Conservation (phyloP, 2,888 invertebrate genomes). For the Tortrix viridana region DNA sequence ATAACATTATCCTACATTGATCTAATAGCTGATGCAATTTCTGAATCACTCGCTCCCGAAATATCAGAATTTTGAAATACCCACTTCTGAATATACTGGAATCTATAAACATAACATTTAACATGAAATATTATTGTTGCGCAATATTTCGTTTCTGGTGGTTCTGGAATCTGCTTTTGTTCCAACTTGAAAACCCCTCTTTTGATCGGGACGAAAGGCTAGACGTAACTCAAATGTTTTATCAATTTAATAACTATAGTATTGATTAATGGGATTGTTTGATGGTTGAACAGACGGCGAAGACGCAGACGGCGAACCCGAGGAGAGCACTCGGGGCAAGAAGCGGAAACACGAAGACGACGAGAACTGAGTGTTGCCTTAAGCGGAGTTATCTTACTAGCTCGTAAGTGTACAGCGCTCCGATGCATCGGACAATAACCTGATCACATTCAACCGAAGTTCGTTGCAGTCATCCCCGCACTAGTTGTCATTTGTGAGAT, state of each 20-base stretch:
- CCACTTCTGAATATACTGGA: too few relatives aligned
- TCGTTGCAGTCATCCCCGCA: conserved; percentile 58
- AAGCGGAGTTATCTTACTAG: conserved; percentile 79
- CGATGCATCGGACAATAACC: conserved; percentile 81
- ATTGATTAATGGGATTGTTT: neutral
- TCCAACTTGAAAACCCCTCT: too few relatives aligned
- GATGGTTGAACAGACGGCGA: conserved; percentile 67
- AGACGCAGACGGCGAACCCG: conserved; percentile 67
- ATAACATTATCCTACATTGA: too few relatives aligned
- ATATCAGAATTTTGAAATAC: too few relatives aligned
- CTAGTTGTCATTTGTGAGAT: conserved; percentile 76
- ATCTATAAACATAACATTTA: too few relatives aligned
- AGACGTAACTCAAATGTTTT: neutral
- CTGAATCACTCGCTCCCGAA: too few relatives aligned
- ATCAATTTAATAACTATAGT: too few relatives aligned
- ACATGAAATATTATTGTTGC: too few relatives aligned
- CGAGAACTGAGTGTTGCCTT: conserved; percentile 81
- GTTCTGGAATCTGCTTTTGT: too few relatives aligned
- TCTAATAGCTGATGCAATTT: too few relatives aligned
- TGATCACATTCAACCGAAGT: conserved; percentile 55
- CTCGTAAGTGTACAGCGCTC: conserved; percentile 82
- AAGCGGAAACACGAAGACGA: conserved; percentile 85
- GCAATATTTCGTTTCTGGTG: too few relatives aligned
- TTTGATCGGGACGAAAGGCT: too few relatives aligned
- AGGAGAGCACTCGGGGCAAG: conserved; percentile 85